A percentile compares a stretch with the other conserved stretches of the same genome.
These are phyloP conservation scores for Spodoptera litura DNA, from an alignment of 1,140 invertebrate genomes.

Conservation along the genomic window DNA sequence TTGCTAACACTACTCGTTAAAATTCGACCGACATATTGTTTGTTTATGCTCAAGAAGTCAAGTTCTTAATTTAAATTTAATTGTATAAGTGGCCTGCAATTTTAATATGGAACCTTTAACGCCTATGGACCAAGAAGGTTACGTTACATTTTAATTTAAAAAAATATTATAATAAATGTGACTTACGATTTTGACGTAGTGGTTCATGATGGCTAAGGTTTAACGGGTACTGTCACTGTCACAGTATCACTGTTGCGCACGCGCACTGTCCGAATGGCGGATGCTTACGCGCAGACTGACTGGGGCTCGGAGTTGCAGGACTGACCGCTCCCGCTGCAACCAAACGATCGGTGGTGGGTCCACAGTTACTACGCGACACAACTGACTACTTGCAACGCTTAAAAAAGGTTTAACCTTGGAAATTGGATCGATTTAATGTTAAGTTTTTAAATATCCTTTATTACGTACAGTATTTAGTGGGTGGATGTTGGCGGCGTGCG, in stretches of 20 bases:
- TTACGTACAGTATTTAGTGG: slow-evolving; percentile 70
- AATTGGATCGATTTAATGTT: slow-evolving; percentile 57
- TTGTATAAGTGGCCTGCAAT: slow-evolving; percentile 16
- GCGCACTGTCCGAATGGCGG: slow-evolving; percentile 59
- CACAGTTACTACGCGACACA: slow-evolving; percentile 66
- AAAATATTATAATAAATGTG: slow-evolving; percentile 31
- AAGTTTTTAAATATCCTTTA: slow-evolving; percentile 63
- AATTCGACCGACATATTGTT: not conserved
- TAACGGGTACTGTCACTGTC: slow-evolving; percentile 57
- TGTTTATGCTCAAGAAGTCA: slow-evolving; percentile 12
- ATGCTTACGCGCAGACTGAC: slow-evolving; percentile 65
- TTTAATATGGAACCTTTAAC: not conserved
- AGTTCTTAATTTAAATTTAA: slow-evolving; percentile 31
- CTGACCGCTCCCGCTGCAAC: slow-evolving; percentile 70
- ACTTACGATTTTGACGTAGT: slow-evolving; percentile 66
- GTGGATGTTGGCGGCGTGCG: slow-evolving; percentile 73
- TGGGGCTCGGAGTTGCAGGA: slow-evolving; percentile 56
- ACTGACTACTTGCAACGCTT: slow-evolving; percentile 57
- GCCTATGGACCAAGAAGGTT: not conserved
- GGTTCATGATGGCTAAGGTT: slow-evolving; percentile 55
- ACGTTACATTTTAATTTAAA: not conserved
- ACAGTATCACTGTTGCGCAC: slow-evolving; percentile 59
- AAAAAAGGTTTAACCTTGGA: slow-evolving; percentile 41
- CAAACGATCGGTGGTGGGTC: slow-evolving; percentile 68
- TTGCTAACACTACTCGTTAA: not conserved